phyloP scores from a whole-genome alignment of 2,888 invertebrate genomes.

The Omphaloscelis lunosa region DNA sequence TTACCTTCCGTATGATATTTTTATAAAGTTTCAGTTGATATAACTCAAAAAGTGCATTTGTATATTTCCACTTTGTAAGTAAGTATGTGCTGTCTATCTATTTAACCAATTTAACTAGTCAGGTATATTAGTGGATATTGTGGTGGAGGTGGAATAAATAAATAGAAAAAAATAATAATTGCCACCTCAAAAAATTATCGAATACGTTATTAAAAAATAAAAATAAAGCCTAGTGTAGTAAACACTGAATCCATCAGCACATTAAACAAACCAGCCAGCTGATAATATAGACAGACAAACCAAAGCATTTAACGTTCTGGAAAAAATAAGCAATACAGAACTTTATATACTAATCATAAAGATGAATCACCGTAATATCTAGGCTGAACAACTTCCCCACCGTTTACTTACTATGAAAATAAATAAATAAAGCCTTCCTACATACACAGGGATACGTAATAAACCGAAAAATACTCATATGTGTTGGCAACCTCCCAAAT shows the following conservation, averaged over 20 bases:
- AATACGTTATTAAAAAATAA: too few species aligned
- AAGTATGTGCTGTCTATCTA: neutral
- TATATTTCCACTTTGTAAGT: neutral
- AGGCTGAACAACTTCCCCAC: conserved; percentile 38
- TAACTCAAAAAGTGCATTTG: neutral
- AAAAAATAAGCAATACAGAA: conserved; percentile 12
- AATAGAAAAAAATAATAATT: neutral
- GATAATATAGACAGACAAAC: conserved; percentile 13
- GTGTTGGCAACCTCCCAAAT: conserved; percentile 60
- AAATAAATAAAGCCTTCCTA: conserved; percentile 39
- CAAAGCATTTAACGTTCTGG: neutral
- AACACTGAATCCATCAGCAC: neutral
- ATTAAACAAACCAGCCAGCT: neutral
- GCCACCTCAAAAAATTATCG: neutral
- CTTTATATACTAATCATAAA: conserved; percentile 45
- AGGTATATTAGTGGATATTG: neutral
- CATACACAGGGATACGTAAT: conserved; percentile 29
- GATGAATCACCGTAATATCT: conserved; percentile 38
- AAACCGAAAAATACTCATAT: conserved; percentile 51
- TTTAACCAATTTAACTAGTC: neutral
- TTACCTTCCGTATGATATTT: neutral
- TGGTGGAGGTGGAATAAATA: neutral
- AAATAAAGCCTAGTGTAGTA: too few species aligned
- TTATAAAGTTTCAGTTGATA: too few species aligned
- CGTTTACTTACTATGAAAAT: conserved; percentile 42